phyloP scores from a whole-genome alignment of 2,113 vertebrate species.

The Pollimyrus isidori region DNA sequence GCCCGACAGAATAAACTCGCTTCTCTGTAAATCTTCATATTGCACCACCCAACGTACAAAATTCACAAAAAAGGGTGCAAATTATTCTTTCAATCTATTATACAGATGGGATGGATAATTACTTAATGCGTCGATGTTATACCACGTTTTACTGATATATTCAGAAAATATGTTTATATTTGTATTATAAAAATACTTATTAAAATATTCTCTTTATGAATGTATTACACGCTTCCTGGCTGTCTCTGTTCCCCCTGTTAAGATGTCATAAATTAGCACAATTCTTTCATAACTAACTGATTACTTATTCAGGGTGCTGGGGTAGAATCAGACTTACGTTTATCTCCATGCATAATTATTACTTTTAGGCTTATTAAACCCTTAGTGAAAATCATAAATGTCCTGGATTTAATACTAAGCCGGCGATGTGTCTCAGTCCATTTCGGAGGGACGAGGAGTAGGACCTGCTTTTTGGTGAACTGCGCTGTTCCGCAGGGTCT shows the following conservation, averaged over 20 bases:
- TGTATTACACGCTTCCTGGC: neutral
- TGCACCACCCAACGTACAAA: neutral
- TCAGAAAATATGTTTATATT: neutral
- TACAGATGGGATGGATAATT: neutral
- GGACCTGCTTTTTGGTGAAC: neutral
- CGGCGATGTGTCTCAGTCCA: neutral
- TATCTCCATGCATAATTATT: constrained; percentile 1
- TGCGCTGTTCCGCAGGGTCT: neutral
- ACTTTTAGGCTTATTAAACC: neutral
- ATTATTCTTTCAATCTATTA: neutral
- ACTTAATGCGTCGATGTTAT: neutral
- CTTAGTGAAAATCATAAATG: constrained; percentile 5
- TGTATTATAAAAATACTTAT: neutral
- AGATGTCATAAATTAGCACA: neutral
- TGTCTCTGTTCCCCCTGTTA: neutral
- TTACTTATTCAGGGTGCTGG: neutral
- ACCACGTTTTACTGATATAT: neutral
- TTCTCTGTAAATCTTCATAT: neutral
- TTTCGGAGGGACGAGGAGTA: neutral
- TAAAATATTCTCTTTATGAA: neutral
- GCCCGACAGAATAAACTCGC: neutral
- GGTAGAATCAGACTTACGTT: neutral
- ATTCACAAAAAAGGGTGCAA: neutral
- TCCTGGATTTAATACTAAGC: neutral
- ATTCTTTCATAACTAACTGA: constrained; percentile 1